A percentile compares a stretch with the other conserved stretches of the same genome.
These are phyloP conservation scores for Tragelaphus buxtoni DNA, from an alignment of 2,113 vertebrate species.

Conservation along the genomic window DNA sequence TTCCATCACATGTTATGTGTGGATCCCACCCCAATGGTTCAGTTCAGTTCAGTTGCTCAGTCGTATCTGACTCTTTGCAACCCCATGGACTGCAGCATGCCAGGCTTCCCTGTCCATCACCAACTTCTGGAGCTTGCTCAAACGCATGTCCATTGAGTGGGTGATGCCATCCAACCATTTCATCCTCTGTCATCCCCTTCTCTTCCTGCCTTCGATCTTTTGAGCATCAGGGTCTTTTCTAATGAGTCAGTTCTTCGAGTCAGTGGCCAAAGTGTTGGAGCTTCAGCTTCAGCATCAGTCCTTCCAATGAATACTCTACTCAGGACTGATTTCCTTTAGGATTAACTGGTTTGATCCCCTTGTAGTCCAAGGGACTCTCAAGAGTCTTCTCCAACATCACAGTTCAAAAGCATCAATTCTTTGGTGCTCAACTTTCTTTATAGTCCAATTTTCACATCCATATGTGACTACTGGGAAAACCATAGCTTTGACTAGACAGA, in stretches of 20 bases:
- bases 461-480: background rate
- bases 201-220: background rate
- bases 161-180: background rate
- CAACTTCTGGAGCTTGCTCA: background rate
- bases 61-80: background rate
- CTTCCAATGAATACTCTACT: background rate
- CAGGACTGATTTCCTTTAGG: background rate
- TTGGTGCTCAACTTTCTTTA: accelerated
- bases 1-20: background rate
- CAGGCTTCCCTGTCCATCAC: background rate
- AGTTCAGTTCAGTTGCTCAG: background rate
- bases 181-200: background rate
- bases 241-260: background rate
- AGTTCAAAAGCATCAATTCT: background rate
- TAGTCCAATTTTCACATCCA: background rate
- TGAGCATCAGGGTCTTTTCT: background rate
- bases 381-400: background rate
- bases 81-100: background rate
- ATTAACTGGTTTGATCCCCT: background rate
- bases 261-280: background rate
- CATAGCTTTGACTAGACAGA: background rate
- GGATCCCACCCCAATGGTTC: background rate
- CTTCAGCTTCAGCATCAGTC: background rate
- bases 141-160: background rate
- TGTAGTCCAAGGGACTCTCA: background rate